phyloP scores from a whole-genome alignment of 2,797 vertebrate genomes.

The Sarcoramphus papa region DNA sequence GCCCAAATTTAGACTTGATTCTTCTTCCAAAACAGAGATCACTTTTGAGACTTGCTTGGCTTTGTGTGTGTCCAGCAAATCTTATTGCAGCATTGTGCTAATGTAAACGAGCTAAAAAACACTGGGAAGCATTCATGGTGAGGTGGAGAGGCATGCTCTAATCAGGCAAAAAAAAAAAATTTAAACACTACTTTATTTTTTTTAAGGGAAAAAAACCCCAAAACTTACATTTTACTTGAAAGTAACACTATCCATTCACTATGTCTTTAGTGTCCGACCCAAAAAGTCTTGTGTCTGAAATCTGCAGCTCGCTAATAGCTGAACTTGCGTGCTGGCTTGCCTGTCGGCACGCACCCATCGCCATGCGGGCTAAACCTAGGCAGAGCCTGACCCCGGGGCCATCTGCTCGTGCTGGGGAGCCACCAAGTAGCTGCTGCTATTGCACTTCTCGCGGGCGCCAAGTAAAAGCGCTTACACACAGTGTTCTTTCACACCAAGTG shows the following conservation, averaged over 20 bases:
- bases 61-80: not conserved
- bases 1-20: not conserved
- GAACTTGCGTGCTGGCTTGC: not conserved
- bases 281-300: not conserved
- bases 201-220: not conserved
- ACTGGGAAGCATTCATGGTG: not conserved
- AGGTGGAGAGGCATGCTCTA: not conserved
- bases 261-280: not conserved
- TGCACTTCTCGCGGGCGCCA: fast-evolving
- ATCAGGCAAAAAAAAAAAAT: fast-evolving
- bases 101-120: not conserved
- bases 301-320: not conserved
- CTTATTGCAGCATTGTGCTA: not conserved
- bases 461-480: not conserved
- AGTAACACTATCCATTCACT: not conserved
- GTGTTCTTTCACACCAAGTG: not conserved
- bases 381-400: not conserved
- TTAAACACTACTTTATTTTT: not conserved
- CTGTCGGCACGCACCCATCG: fast-evolving
- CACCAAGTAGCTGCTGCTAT: not conserved
- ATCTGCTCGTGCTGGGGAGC: not conserved
- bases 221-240: not conserved
- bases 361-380: no score
- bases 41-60: not conserved
- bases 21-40: not conserved